These are phyloP conservation scores for Microhierax caerulescens DNA, from an alignment of 2,797 vertebrate genomes.

Conservation along the genomic window DNA sequence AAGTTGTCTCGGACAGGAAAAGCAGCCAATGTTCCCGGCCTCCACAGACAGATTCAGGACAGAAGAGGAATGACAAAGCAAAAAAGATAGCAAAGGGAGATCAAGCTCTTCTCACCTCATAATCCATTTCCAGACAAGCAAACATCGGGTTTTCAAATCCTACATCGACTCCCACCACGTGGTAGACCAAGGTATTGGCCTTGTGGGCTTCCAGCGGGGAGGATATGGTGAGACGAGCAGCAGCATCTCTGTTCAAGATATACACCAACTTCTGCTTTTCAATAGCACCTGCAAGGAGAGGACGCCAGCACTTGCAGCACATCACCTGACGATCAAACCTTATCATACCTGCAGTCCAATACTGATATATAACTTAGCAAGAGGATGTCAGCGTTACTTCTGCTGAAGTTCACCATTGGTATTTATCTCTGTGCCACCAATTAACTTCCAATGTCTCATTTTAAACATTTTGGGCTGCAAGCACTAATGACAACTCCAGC, in stretches of 20 bases:
- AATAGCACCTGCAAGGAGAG: constrained; percentile 85
- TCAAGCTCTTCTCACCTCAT: constrained; percentile 82
- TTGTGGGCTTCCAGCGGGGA: constrained; percentile 97
- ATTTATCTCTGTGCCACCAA: background rate
- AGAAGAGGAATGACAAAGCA: background rate
- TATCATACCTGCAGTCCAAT: background rate
- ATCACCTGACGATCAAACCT: background rate
- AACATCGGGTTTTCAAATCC: constrained; percentile 99
- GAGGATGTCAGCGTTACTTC: rapidly evolving
- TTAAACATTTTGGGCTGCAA: background rate
- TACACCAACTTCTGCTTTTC: constrained; percentile 99
- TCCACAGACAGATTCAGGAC: background rate
- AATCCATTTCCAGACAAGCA: constrained; percentile 99
- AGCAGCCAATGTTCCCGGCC: background rate
- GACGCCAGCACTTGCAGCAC: background rate
- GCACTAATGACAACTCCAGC: background rate
- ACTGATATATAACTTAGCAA: rapidly evolving
- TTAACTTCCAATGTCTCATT: rapidly evolving
- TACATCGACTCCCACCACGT: constrained; percentile 96
- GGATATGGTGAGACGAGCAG: constrained; percentile 95
- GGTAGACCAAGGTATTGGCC: constrained; percentile 97
- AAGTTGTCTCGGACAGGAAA: background rate
- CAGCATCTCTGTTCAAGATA: constrained; percentile 97
- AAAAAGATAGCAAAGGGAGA: background rate
- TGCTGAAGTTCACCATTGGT: background rate